Evolutionary conservation across 1,140 invertebrate genomes (phyloP).

Genomic region (Drosophila tsacasi): DNA sequence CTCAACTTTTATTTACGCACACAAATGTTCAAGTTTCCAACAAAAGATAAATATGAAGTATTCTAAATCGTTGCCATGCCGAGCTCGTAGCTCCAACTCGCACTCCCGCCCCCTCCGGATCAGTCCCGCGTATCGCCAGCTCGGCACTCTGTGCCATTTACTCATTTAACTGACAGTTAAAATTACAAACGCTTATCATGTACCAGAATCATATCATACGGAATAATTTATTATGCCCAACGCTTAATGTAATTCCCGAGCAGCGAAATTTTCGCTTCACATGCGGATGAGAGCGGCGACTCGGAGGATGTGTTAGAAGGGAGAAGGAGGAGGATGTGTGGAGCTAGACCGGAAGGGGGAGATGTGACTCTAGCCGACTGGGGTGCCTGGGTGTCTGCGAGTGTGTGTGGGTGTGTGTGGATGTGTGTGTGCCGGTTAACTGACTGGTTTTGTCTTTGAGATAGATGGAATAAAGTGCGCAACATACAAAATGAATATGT

Average conservation of each 20-base stretch:
- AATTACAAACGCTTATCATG: conserved; percentile 84
- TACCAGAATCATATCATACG: conserved; percentile 84
- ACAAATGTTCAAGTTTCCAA: conserved; percentile 82
- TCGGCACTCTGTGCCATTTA: conserved; percentile 58
- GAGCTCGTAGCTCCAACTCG: conserved; percentile 16
- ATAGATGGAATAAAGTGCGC: conserved; percentile 80
- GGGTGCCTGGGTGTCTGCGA: conserved; percentile 9
- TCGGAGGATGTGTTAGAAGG: conserved; percentile 7
- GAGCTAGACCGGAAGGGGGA: not conserved
- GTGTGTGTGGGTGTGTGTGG: conserved; percentile 3
- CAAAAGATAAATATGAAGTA: conserved; percentile 82
- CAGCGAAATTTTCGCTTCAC: conserved; percentile 60
- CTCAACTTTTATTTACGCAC: conserved; percentile 80
- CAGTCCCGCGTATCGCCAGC: conserved; percentile 2
- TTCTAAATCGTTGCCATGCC: conserved; percentile 74
- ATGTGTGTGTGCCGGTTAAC: conserved; percentile 38
- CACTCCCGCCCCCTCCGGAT: not conserved
- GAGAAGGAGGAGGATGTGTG: conserved; percentile 1
- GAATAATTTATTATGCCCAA: conserved; percentile 83
- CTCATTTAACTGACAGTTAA: conserved; percentile 84
- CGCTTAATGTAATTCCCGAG: conserved; percentile 83
- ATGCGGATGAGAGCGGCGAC: conserved; percentile 26
- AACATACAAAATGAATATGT: conserved; percentile 77
- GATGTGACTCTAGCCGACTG: not conserved
- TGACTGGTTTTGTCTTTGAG: conserved; percentile 77